Evolutionary conservation across 2,888 invertebrate species (phyloP).

Genomic region (Epistrophe eligans): DNA sequence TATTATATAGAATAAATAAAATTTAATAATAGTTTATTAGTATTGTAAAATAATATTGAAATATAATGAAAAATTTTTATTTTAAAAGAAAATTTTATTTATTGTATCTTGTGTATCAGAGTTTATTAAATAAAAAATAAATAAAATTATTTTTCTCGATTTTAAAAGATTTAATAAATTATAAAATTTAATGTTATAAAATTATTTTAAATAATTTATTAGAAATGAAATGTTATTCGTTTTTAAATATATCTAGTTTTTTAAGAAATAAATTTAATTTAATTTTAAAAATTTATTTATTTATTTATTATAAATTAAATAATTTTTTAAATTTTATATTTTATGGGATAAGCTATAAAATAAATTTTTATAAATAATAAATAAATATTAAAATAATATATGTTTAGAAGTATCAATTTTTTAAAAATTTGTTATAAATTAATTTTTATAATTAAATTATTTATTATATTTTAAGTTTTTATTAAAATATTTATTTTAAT

Average conservation of each 20-base stretch:
- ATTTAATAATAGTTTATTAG: constrained; percentile 85
- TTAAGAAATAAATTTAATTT: constrained; percentile 87
- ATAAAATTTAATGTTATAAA: constrained; percentile 86
- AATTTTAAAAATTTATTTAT: constrained; percentile 79
- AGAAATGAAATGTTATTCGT: constrained; percentile 88
- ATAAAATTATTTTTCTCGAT: constrained; percentile 85
- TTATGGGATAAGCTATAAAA: constrained; percentile 87
- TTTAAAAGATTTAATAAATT: constrained; percentile 87
- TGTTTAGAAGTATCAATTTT: constrained; percentile 86
- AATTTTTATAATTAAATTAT: constrained; percentile 84
- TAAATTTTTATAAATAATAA: constrained; percentile 85
- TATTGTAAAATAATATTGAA: constrained; percentile 86
- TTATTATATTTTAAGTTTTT: constrained; percentile 83
- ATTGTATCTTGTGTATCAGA: constrained; percentile 90
- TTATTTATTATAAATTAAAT: constrained; percentile 81
- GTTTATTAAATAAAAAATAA: constrained; percentile 85
- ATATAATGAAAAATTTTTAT: constrained; percentile 84
- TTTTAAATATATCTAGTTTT: constrained; percentile 89
- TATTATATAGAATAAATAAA: constrained; percentile 85
- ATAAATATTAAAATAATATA: constrained; percentile 84
- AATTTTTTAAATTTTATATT: constrained; percentile 84
- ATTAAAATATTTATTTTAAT: constrained; percentile 84
- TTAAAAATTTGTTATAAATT: constrained; percentile 85
- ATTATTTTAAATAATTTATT: constrained; percentile 87
- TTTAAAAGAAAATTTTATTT: constrained; percentile 86